Evolutionary conservation across 2,888 invertebrate genomes (phyloP).

Genomic region (Acrocyrtus sp.): DNA sequence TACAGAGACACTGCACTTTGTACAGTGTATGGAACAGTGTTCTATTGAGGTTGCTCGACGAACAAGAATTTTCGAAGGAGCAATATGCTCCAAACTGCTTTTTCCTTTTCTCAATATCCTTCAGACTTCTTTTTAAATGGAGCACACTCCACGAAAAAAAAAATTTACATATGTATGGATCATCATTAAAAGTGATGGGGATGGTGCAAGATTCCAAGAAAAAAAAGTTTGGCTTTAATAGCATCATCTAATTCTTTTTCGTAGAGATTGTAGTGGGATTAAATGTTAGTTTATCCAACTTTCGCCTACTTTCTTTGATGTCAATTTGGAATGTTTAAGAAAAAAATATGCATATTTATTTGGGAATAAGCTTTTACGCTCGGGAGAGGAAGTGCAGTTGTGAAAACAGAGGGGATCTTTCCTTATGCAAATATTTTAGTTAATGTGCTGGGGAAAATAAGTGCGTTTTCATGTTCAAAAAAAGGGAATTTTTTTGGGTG

Average conservation of each 20-base stretch:
- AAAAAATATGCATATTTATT: too few relatives aligned
- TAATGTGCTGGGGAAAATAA: not conserved
- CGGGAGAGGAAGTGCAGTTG: too few relatives aligned
- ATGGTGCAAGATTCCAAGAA: conserved; percentile 6
- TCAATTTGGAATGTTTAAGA: too few relatives aligned
- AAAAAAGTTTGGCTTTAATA: not conserved
- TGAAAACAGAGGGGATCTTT: too few relatives aligned
- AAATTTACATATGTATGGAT: conserved; percentile 47
- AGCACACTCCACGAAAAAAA: not conserved
- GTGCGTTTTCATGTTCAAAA: conserved; percentile 11
- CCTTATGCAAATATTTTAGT: not conserved
- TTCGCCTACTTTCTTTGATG: too few relatives aligned
- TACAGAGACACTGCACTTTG: too few relatives aligned
- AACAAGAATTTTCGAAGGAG: not conserved
- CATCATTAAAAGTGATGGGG: conserved; percentile 36
- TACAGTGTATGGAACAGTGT: not conserved
- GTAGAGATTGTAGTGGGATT: too few relatives aligned
- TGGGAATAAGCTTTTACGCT: too few relatives aligned
- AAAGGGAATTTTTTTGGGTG: too few relatives aligned
- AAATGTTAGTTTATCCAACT: too few relatives aligned
- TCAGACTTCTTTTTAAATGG: too few relatives aligned
- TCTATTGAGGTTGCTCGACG: not conserved
- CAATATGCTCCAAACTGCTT: conserved; percentile 29
- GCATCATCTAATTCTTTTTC: not conserved
- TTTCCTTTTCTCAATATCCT: too few relatives aligned